Percentiles rank a stretch among this genome's conserved stretches.
These are phyloP conservation scores for Macrostomum lignano DNA, from an alignment of 1,140 invertebrate species.

Conservation along the genomic window DNA sequence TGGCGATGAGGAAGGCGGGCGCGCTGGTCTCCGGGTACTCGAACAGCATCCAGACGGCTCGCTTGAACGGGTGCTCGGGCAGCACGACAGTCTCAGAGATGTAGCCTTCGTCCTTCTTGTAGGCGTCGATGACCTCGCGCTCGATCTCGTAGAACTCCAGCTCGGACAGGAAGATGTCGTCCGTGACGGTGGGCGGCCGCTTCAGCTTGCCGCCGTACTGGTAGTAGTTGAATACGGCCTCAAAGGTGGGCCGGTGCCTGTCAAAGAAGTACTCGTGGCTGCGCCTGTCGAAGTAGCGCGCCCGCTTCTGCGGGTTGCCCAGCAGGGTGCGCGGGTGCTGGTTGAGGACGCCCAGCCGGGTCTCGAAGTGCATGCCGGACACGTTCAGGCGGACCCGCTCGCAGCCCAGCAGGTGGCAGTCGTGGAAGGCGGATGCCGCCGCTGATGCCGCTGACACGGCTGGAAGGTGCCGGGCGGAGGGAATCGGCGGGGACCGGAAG, in stretches of 20 bases:
- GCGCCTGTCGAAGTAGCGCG: slow-evolving; percentile 85
- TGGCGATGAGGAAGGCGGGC: slow-evolving; percentile 18
- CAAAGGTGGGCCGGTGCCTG: slow-evolving; percentile 25
- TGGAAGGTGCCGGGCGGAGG: no score
- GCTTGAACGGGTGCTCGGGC: slow-evolving; percentile 14
- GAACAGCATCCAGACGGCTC: slow-evolving; percentile 23
- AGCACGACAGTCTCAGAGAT: slow-evolving; percentile 14
- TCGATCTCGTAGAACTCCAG: slow-evolving; percentile 25
- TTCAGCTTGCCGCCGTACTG: slow-evolving; percentile 20
- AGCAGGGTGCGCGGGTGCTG: slow-evolving; percentile 92
- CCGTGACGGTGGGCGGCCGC: slow-evolving; percentile 18
- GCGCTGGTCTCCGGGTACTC: slow-evolving; percentile 24
- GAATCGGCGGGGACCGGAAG: no score
- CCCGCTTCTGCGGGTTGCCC: slow-evolving; percentile 59
- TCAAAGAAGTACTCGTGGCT: slow-evolving; percentile 37
- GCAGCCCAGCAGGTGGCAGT: no score
- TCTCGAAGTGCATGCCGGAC: slow-evolving; percentile 88
- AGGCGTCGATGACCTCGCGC: slow-evolving; percentile 17
- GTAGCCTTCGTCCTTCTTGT: slow-evolving; percentile 23
- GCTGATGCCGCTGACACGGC: no score
- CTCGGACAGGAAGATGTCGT: slow-evolving; percentile 23
- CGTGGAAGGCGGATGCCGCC: no score
- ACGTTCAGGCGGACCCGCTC: slow-evolving; percentile 77
- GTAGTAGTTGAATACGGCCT: slow-evolving; percentile 26
- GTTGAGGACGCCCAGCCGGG: slow-evolving; percentile 72